Conservation (phyloP, 2,888 invertebrate species). For the Horisme vitalbata region DNA sequence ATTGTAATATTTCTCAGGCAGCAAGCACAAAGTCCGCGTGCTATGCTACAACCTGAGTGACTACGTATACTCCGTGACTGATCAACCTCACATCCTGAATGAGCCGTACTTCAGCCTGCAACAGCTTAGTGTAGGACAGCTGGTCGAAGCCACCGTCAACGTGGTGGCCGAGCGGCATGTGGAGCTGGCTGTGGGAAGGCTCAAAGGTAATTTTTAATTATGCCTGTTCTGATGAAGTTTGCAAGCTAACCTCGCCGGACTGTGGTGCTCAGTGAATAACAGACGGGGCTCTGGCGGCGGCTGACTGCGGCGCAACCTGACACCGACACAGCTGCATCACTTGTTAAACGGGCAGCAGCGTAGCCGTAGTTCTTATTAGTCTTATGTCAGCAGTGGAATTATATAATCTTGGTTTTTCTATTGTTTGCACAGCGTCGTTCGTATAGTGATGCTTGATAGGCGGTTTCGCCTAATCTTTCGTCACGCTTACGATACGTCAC, state of each 20-base stretch:
- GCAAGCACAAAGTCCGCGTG: conserved; percentile 81
- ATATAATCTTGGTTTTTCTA: too few relatives aligned
- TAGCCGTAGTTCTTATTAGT: too few relatives aligned
- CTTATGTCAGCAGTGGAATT: too few relatives aligned
- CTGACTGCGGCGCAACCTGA: too few relatives aligned
- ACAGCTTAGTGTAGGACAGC: conserved; percentile 80
- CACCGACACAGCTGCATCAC: too few relatives aligned
- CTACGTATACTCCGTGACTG: conserved; percentile 86
- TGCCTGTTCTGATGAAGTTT: conserved; percentile 44
- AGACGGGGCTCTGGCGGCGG: too few relatives aligned
- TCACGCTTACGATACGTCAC: too few relatives aligned
- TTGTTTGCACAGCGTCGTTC: too few relatives aligned
- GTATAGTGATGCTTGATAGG: too few relatives aligned
- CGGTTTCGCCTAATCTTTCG: too few relatives aligned
- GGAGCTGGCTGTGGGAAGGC: conserved; percentile 71
- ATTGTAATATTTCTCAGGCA: conserved; percentile 47
- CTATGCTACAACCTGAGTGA: conserved; percentile 86
- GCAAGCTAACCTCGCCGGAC: conserved; percentile 56
- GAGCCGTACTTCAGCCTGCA: conserved; percentile 80
- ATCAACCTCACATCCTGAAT: conserved; percentile 80
- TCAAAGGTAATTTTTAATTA: conserved; percentile 59
- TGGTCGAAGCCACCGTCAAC: conserved; percentile 78
- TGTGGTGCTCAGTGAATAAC: too few relatives aligned
- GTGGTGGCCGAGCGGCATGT: conserved; percentile 74
- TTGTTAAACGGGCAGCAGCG: too few relatives aligned